Evolutionary conservation across 2,888 invertebrate species (phyloP), one percentile per base, ranked within the genome.

Genomic region (Eupithecia vulgata): DNA sequence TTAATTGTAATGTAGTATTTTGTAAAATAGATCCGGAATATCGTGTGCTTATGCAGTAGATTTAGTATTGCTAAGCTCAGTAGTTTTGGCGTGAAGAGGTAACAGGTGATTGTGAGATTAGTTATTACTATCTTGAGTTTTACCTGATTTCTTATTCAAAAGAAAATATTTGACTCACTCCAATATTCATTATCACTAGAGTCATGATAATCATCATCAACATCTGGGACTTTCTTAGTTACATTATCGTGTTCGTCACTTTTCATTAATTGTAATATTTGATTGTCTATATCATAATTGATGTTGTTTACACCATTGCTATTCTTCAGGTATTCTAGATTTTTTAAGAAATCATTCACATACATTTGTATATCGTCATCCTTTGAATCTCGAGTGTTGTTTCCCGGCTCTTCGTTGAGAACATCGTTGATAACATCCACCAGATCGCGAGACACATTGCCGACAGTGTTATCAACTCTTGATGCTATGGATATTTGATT

Each of bases 371-470:
- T 52, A 30, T 85, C 78, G 64, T 78, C 78, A 71, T 83, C 81
- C 65, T 84, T 67, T 21, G 80, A 76, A 52, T 76, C 76, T 72
- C 76, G 74, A 66, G 77, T 76, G 37, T 76, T 75, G 62, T 75
- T 79, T 66, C 79, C 80, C 76, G 82, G 75, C 52, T 84, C 84
- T 80, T 86, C 87, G 72, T 86, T 81, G 65, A 89, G 77, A 76
- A 89, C 74, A 76, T 89, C 87, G 76, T 90, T 88, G 81, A 91
- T 72, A 48, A 81, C 76, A 69, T 80, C 77, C 76, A 87, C 86
- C 82, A 88, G 86, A 81, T 25, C 17, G 5, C 78, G 57, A 57
- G 80, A 79, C 75, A 79, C 76, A 70, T 83, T 87, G 52, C 80
- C 82, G 78, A 81, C 81, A 80, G 75, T 79, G 71, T 80, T 83